Evolutionary conservation across 2,113 vertebrate genomes (phyloP).

Genomic region (Jacana jacana): DNA sequence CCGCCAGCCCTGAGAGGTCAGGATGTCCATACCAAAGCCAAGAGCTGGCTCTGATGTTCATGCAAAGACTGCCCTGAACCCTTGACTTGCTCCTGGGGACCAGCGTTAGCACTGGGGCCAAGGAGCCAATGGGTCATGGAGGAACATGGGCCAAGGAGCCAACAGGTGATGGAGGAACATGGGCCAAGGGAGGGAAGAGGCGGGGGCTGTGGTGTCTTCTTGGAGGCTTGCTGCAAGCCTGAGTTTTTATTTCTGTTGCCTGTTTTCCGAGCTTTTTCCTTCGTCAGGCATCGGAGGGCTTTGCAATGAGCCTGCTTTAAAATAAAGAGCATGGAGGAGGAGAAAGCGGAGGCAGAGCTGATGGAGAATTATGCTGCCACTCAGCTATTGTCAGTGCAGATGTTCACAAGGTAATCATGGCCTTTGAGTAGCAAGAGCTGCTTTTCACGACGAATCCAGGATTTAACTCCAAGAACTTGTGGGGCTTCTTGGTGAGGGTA

Average conservation of each 20-base stretch:
- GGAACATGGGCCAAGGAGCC: background rate
- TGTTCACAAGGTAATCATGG: background rate
- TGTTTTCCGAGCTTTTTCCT: background rate
- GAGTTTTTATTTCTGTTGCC: background rate
- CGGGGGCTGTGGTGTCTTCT: background rate
- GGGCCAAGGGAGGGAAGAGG: background rate
- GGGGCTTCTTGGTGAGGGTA: background rate
- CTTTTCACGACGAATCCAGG: rapidly evolving
- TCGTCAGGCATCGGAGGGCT: background rate
- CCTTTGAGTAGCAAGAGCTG: background rate
- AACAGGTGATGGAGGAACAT: rapidly evolving
- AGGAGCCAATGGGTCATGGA: background rate
- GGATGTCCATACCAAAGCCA: background rate
- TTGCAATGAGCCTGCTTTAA: background rate
- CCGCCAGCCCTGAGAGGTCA: background rate
- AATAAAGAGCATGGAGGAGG: background rate
- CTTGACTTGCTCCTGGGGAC: background rate
- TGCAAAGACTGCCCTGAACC: rapidly evolving
- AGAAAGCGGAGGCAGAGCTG: constrained; percentile 20
- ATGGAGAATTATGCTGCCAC: background rate
- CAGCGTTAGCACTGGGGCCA: rapidly evolving
- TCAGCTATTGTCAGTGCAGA: background rate
- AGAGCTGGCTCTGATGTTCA: background rate
- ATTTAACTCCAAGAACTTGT: background rate
- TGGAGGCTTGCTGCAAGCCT: background rate